Evolutionary conservation across 2,797 vertebrate species (phyloP).

Genomic region (Pyrocephalus nanus): DNA sequence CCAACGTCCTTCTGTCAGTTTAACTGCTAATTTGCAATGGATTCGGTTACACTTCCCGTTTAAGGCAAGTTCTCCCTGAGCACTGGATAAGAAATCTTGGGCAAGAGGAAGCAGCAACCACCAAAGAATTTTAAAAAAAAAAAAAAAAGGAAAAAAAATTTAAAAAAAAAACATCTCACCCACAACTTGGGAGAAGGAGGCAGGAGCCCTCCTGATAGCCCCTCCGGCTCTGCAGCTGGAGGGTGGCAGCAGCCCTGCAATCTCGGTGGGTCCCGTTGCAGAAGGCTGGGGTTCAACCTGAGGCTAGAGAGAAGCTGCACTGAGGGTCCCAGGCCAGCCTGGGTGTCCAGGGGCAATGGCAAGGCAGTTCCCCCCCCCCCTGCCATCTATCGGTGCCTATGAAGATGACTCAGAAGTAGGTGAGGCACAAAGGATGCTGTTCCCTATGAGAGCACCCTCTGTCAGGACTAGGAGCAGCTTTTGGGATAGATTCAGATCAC

Average conservation of each 20-base stretch:
- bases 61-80: slow-evolving; percentile 44
- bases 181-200: neutral
- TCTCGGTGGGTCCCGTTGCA: fast-evolving
- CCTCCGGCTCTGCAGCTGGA: neutral
- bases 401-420: slow-evolving; percentile 2
- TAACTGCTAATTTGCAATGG: slow-evolving; percentile 67
- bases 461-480: neutral
- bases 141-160: too few species aligned
- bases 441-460: neutral
- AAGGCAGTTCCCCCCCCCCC: neutral
- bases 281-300: neutral
- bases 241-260: neutral
- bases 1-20: slow-evolving; percentile 67
- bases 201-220: neutral
- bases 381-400: neutral
- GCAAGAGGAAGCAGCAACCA: slow-evolving; percentile 66
- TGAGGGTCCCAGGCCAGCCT: neutral
- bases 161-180: neutral
- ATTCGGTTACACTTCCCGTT: slow-evolving; percentile 66
- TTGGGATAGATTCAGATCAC: fast-evolving
- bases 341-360: fast-evolving
- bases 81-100: slow-evolving; percentile 43
- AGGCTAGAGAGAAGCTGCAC: neutral
- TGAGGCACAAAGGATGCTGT: neutral
- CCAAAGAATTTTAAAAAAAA: neutral